A percentile compares a stretch with the other conserved stretches of the same genome.
These are phyloP conservation scores for Neotragus moschatus DNA, from an alignment of 2,113 vertebrate species.

Conservation along the genomic window DNA sequence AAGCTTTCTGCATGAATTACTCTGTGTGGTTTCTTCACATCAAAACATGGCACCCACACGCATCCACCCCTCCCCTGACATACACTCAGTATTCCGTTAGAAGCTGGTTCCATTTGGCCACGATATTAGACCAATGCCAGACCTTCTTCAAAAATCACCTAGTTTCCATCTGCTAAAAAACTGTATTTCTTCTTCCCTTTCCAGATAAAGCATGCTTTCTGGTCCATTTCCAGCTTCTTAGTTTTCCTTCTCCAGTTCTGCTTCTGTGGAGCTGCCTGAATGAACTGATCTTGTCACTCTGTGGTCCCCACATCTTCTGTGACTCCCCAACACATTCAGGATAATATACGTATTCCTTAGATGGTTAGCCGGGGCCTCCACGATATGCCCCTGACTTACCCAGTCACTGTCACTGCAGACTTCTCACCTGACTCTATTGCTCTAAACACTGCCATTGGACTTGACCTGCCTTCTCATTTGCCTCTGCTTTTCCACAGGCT, in stretches of 20 bases:
- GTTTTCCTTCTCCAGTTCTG: not conserved
- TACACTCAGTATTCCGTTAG: not conserved
- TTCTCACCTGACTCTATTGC: not conserved
- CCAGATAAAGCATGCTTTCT: not conserved
- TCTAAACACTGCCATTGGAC: not conserved
- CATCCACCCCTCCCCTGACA: accelerated
- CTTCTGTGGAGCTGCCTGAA: not conserved
- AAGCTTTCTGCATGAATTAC: constrained; percentile 51
- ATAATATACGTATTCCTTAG: not conserved
- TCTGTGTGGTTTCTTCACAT: not conserved
- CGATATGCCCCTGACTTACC: not conserved
- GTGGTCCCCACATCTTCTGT: not conserved
- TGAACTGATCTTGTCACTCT: not conserved
- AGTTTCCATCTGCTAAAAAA: not conserved
- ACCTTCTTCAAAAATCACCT: not conserved
- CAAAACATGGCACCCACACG: not conserved
- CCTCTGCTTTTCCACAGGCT: not conserved
- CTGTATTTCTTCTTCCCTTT: not conserved
- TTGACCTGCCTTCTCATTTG: not conserved
- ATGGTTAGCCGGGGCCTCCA: not conserved
- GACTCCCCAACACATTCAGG: not conserved
- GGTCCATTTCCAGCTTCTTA: not conserved
- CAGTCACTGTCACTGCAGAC: not conserved
- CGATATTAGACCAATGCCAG: not conserved
- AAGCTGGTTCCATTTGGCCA: not conserved